These are phyloP conservation scores for Emydura subglobosa DNA, from an alignment of 2,113 vertebrate genomes.

Conservation along the genomic window DNA sequence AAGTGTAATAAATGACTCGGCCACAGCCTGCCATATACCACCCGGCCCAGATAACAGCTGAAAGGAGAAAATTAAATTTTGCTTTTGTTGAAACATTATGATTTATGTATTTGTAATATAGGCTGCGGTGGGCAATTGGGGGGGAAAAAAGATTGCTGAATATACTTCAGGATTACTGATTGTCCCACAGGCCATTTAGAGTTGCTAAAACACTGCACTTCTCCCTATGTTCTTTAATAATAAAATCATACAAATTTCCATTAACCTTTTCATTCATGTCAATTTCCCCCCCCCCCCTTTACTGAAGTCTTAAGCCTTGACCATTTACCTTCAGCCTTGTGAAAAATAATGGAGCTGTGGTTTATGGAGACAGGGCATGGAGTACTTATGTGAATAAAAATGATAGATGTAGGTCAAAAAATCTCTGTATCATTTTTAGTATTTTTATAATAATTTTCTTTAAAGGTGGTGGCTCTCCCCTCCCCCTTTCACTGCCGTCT, in stretches of 20 bases:
- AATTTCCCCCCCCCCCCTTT: conserved; percentile 2
- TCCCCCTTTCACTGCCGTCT: conserved; percentile 43
- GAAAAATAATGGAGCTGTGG: conserved; percentile 69
- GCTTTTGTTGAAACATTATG: conserved; percentile 99
- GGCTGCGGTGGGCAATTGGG: conserved; percentile 85
- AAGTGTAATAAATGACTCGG: conserved; percentile 94
- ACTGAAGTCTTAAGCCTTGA: conserved; percentile 19
- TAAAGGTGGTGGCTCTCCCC: background rate
- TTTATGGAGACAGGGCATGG: conserved; percentile 54
- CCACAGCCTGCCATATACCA: conserved; percentile 91
- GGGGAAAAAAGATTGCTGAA: conserved; percentile 76
- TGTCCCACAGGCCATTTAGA: conserved; percentile 78
- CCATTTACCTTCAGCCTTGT: conserved; percentile 31
- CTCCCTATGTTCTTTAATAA: conserved; percentile 59
- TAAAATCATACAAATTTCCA: conserved; percentile 55
- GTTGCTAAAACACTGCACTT: conserved; percentile 32
- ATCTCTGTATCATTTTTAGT: conserved; percentile 72
- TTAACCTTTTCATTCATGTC: conserved; percentile 50
- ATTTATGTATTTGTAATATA: conserved; percentile 99
- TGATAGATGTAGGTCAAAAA: conserved; percentile 79
- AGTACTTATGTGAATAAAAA: conserved; percentile 59
- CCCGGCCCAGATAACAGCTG: conserved; percentile 92
- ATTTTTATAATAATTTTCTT: conserved; percentile 77
- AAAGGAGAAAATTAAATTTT: conserved; percentile 98
- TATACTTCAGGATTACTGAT: conserved; percentile 81